Conservation (phyloP, 2,113 vertebrate genomes). For the Pogona vitticeps region DNA sequence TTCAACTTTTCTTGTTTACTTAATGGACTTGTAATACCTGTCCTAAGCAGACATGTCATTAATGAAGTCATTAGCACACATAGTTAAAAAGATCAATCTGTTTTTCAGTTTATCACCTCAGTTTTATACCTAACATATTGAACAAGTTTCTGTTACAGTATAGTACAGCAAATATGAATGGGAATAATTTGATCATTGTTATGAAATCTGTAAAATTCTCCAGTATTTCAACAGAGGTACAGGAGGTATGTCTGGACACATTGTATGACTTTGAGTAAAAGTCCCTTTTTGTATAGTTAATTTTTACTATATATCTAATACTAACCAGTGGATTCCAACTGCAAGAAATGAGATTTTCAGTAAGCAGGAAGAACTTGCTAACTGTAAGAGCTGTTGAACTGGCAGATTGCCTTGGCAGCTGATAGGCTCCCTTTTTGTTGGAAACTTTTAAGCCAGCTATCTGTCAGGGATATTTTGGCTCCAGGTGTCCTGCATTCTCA, state of each 20-base stretch:
- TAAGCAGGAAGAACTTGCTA: too few species aligned
- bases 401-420: too few species aligned
- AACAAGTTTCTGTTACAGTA: slow-evolving; percentile 62
- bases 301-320: not conserved
- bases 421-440: too few species aligned
- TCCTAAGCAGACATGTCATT: slow-evolving; percentile 76
- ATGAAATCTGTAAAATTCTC: slow-evolving; percentile 55
- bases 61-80: slow-evolving; percentile 74
- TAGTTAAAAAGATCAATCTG: slow-evolving; percentile 74
- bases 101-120: slow-evolving; percentile 76
- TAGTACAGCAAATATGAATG: slow-evolving; percentile 57
- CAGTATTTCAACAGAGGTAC: slow-evolving; percentile 45
- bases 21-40: slow-evolving; percentile 81
- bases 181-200: slow-evolving; percentile 41
- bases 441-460: too few species aligned
- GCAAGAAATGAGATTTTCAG: too few species aligned
- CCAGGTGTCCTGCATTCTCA: too few species aligned
- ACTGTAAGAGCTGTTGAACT: too few species aligned
- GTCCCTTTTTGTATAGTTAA: slow-evolving; percentile 58
- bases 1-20: slow-evolving; percentile 77
- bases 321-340: too few species aligned
- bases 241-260: slow-evolving; percentile 50
- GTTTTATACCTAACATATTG: slow-evolving; percentile 60
- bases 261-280: slow-evolving; percentile 58
- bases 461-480: too few species aligned